A percentile compares a stretch with the other conserved stretches of the same genome.
Evolutionary conservation across 2,797 vertebrate species (phyloP).

Genomic region (Kryptolebias ocellatus): DNA sequence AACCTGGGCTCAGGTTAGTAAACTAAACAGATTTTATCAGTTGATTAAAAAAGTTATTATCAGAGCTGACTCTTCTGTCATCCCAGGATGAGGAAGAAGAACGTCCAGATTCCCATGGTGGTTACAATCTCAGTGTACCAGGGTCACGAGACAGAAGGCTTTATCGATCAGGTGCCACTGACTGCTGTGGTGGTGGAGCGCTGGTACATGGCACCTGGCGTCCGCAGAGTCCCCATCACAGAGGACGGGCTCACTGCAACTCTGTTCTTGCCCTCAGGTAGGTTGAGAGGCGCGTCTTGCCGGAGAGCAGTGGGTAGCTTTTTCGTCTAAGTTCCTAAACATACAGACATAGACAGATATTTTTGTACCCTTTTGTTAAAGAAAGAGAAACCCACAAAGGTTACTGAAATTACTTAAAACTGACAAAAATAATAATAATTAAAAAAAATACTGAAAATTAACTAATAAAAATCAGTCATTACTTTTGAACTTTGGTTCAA

Average conservation of each 20-base stretch:
- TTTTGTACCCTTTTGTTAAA: too few relatives aligned
- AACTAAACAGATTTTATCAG: neutral
- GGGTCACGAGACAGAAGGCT: slow-evolving; percentile 61
- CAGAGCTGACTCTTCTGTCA: neutral
- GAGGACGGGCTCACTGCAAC: slow-evolving; percentile 62
- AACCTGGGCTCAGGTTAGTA: slow-evolving; percentile 69
- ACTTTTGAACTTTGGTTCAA: too few relatives aligned
- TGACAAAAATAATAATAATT: too few relatives aligned
- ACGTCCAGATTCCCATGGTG: slow-evolving; percentile 64
- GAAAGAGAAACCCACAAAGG: too few relatives aligned
- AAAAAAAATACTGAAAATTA: too few relatives aligned
- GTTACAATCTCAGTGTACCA: slow-evolving; percentile 70
- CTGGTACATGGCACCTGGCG: slow-evolving; percentile 75
- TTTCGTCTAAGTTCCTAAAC: too few relatives aligned
- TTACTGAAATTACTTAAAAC: too few relatives aligned
- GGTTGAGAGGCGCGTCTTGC: neutral
- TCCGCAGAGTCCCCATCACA: slow-evolving; percentile 66
- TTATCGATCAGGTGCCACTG: slow-evolving; percentile 49
- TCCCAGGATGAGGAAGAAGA: slow-evolving; percentile 70
- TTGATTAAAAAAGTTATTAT: fast-evolving
- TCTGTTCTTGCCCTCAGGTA: slow-evolving; percentile 81
- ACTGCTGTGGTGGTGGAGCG: slow-evolving; percentile 66
- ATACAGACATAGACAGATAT: too few relatives aligned
- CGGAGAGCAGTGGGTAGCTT: neutral
- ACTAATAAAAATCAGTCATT: too few relatives aligned